Percentiles rank a stretch among this genome's conserved stretches.
These are phyloP conservation scores for Leguminivora glycinivorella DNA, from an alignment of 1,140 invertebrate genomes.

Conservation along the genomic window DNA sequence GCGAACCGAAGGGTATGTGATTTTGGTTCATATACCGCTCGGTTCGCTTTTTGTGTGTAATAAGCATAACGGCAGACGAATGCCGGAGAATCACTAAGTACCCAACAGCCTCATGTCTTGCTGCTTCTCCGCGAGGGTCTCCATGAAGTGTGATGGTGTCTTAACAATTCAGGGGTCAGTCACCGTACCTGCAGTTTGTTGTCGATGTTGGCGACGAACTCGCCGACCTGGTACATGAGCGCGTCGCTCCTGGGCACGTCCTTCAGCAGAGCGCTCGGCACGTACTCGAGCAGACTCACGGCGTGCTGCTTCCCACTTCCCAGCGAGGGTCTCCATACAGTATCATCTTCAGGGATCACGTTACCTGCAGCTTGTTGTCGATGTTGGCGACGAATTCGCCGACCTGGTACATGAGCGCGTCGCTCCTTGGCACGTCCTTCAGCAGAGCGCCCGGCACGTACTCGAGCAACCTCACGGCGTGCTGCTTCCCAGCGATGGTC, in stretches of 20 bases:
- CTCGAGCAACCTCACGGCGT: constrained; percentile 86
- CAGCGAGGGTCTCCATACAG: no score
- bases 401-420: constrained; percentile 83
- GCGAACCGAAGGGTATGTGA: no score
- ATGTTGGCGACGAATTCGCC: constrained; percentile 85
- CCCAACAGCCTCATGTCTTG: no score
- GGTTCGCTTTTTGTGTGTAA: no score
- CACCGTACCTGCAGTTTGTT: constrained; percentile 81
- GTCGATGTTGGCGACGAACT: constrained; percentile 84
- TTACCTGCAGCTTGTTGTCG: constrained; percentile 83
- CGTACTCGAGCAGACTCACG: constrained; percentile 86
- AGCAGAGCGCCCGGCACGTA: constrained; percentile 87
- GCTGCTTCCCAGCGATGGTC: constrained; percentile 73
- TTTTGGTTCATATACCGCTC: no score
- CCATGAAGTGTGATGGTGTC: no score
- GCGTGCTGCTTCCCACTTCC: no score
- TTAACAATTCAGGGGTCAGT: no score
- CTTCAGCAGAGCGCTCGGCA: constrained; percentile 84
- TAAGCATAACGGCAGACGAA: no score
- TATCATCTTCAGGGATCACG: background rate
- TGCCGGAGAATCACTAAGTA: no score
- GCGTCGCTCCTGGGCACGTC: constrained; percentile 79
- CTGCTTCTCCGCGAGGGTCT: no score
- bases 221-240: constrained; percentile 85
- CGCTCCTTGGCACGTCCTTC: constrained; percentile 78